Base-by-base conservation (phyloP, 2,113 vertebrate species). In the Ceyx cyanopectus region DNA sequence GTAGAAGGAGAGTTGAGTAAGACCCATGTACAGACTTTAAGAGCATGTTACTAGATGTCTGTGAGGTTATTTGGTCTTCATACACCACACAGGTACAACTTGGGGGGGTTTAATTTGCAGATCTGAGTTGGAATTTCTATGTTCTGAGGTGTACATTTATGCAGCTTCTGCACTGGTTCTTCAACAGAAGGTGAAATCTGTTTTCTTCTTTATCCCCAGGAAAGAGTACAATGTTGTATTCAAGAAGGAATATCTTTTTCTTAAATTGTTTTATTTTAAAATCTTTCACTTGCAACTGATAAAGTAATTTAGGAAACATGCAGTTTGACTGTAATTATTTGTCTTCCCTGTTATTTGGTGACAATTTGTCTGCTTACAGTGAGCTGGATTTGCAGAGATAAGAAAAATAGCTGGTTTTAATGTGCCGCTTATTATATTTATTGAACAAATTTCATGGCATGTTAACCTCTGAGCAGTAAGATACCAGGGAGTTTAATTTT, bases 31-130 rank as follows among this genome's bases (percentile, higher is more conserved):
- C 29, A 83, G 30, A 21, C 14, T 72, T 78, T 7, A 60, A 61
- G 24, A 78, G 53, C 13, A 20, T 60, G 17, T 58, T 60, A 32
- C 12, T 70, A 21, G 14, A 58, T 26, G 17, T 57, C 40, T 80
- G 9, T 62, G 75, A 76, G 11, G 14, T 80, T 79, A 9, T 43
- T 7, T 81, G 81, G 21, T 27, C 45, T 45, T 13, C 22, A 40
- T 57, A 29, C 17, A 46, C 11, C 21, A 50, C 12, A n/a, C 2
- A 53, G 32, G 21, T 13, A 60, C 12, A 48, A 16, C 41, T 37
- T 14, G 5, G 2, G 1, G 27, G 8, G 1, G 1, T 1, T 48
- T 65, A 53, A 26, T 62, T 22, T 69, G 19, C 26, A 14, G 32
- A 46, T 40, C 21, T 32, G 45, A 61, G 40, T 32, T 68, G 34